phyloP scores from a whole-genome alignment of 2,113 vertebrate genomes.

The Kobus ellipsiprymnus region DNA sequence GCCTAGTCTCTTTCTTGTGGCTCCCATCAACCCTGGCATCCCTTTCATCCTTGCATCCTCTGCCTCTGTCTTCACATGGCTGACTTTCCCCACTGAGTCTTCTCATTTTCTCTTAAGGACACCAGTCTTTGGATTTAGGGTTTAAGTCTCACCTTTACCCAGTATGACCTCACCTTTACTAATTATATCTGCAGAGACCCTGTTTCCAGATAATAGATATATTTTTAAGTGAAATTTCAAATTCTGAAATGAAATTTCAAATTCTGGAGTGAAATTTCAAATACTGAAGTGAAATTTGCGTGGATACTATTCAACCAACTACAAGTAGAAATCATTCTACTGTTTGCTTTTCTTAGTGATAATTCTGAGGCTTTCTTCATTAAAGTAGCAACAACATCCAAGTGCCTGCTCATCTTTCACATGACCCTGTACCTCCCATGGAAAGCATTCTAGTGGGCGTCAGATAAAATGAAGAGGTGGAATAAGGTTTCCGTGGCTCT shows the following conservation, averaged over 20 bases:
- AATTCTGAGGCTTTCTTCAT: not conserved
- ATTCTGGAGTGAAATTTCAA: not conserved
- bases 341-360: not conserved
- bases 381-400: not conserved
- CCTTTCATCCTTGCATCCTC: not conserved
- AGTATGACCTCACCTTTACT: not conserved
- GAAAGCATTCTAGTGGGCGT: not conserved
- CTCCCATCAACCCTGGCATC: not conserved
- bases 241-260: not conserved
- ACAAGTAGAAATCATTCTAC: not conserved
- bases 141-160: not conserved
- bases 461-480: not conserved
- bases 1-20: not conserved
- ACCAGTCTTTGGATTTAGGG: not conserved
- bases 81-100: not conserved
- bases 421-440: accelerated
- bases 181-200: not conserved
- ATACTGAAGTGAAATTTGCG: not conserved
- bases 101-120: not conserved
- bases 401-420: not conserved
- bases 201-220: not conserved
- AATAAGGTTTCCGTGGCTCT: not conserved
- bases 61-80: not conserved
- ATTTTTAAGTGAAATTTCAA: not conserved
- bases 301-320: not conserved